Base-by-base conservation (phyloP, 2,797 vertebrate species). In the Phaenicophaeus curvirostris region DNA sequence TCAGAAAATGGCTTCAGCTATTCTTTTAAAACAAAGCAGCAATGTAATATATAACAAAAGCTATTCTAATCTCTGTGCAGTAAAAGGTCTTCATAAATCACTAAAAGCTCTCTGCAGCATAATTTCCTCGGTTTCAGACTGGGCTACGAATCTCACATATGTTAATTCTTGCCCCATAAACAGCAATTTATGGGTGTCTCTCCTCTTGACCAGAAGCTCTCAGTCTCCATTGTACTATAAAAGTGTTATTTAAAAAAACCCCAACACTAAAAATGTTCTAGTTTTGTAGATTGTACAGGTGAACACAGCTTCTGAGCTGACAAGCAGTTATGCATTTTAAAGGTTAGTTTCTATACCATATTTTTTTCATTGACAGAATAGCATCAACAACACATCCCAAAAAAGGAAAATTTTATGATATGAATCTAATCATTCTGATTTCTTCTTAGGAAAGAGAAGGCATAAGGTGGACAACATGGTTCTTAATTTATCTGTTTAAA, bases 21-120 rank as follows among this genome's bases (percentile, higher is more conserved):
- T 91, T 96, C 69, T 93, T 86, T 81, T 77, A 86, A 94, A 96
- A 82, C 63, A 87, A 89, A 95, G 57, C 30, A 77, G 57, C 66
- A 90, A 42, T 71, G 71, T 59, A 92, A 92, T 78, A 67, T 82
- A 79, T 87, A 75, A 44, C 78, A 86, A 93, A 95, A 95, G 35
- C 79, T 75, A 14, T 80, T 89, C 54, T 81, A 91, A 87, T 94
- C 79, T 75, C 54, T 42, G 15, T 55, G 72, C 59, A 87, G 54
- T 92, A 87, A 95, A 91, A 89, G 48, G 39, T 33, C 9, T 61
- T 42, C 77, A 37, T 89, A 84, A 92, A 81, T 95, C 91, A 57
- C 80, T 88, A 69, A 72, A 42, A 87, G 15, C 63, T 87, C 84
- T 78, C 73, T 77, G 61, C 66, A 90, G 44, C 88, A 73, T 33